A percentile compares a stretch with the other conserved stretches of the same genome.
phyloP scores from a whole-genome alignment of 1,140 invertebrate species.

The Neodiprion pinetum region DNA sequence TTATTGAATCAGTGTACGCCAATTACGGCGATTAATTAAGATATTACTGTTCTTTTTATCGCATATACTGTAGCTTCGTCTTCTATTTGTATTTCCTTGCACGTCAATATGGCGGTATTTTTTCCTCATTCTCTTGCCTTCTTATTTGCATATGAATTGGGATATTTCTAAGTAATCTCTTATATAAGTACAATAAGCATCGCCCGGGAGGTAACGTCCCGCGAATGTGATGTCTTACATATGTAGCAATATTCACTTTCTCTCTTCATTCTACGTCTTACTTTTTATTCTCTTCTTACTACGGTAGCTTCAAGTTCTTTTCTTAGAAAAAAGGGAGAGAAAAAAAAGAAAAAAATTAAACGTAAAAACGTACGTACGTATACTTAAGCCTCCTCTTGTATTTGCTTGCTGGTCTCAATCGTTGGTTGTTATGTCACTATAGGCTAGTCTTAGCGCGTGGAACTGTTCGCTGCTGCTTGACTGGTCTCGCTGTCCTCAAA shows the following conservation, averaged over 20 bases:
- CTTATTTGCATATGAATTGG: too few species aligned
- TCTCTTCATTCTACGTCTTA: constrained; percentile 27
- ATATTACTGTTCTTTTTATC: too few species aligned
- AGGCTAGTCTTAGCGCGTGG: constrained; percentile 42
- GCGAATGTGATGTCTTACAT: neutral
- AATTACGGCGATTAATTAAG: neutral
- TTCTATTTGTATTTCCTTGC: too few species aligned
- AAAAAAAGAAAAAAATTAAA: constrained; percentile 24
- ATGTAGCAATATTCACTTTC: constrained; percentile 13
- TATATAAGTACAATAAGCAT: neutral
- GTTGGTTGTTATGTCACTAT: constrained; percentile 31
- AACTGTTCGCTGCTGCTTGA: constrained; percentile 47
- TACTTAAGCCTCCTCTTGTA: constrained; percentile 43
- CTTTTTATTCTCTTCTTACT: constrained; percentile 22
- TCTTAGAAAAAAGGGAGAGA: constrained; percentile 25
- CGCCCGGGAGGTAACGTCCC: constrained; percentile 1
- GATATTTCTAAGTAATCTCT: too few species aligned
- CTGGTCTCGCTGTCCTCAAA: constrained; percentile 18
- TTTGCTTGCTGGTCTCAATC: constrained; percentile 57
- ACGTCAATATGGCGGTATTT: too few species aligned
- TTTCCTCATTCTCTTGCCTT: too few species aligned
- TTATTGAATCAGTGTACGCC: neutral
- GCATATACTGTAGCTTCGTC: too few species aligned
- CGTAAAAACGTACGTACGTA: neutral
- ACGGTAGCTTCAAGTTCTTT: constrained; percentile 10